phyloP scores from a whole-genome alignment of 2,797 vertebrate genomes.

The Kryptolebias ocellatus region DNA sequence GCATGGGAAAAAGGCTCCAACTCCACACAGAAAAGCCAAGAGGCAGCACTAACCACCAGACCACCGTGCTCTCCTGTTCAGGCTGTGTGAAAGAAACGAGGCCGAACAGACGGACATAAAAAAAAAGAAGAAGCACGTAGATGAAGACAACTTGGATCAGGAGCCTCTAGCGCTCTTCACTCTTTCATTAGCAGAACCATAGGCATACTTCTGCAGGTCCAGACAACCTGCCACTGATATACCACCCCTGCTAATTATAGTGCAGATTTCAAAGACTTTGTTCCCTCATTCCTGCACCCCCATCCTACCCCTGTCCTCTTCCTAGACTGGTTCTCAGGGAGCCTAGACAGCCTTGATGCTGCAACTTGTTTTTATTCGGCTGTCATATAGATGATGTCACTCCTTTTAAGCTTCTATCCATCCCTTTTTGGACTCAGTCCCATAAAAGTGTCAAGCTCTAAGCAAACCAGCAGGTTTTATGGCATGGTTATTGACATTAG shows the following conservation, averaged over 20 bases:
- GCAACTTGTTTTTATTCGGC: slow-evolving; percentile 40
- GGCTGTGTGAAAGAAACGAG: slow-evolving; percentile 1
- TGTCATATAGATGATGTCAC: slow-evolving; percentile 36
- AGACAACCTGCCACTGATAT: slow-evolving; percentile 72
- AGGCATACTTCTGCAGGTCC: slow-evolving; percentile 72
- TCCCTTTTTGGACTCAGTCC: slow-evolving; percentile 11
- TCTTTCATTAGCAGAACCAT: slow-evolving; percentile 59
- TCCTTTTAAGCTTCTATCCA: slow-evolving; percentile 6
- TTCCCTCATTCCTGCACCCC: slow-evolving; percentile 49
- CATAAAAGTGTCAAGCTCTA: slow-evolving; percentile 6
- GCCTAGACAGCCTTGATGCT: slow-evolving; percentile 48
- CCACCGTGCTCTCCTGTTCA: neutral
- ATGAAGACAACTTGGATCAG: slow-evolving; percentile 11
- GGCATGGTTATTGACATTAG: slow-evolving; percentile 20
- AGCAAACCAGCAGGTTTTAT: too few relatives aligned
- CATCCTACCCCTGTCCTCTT: slow-evolving; percentile 8
- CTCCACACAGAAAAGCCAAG: neutral
- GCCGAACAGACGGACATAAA: slow-evolving; percentile 2
- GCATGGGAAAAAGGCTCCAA: too few relatives aligned
- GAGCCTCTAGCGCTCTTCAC: slow-evolving; percentile 17
- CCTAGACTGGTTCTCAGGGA: slow-evolving; percentile 47
- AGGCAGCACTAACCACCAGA: neutral
- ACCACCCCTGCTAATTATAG: slow-evolving; percentile 79
- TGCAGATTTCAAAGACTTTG: slow-evolving; percentile 74
- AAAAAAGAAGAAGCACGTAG: slow-evolving; percentile 4